Evolutionary conservation across 2,113 vertebrate genomes (phyloP).

Genomic region (Neolamprologus sp.): DNA sequence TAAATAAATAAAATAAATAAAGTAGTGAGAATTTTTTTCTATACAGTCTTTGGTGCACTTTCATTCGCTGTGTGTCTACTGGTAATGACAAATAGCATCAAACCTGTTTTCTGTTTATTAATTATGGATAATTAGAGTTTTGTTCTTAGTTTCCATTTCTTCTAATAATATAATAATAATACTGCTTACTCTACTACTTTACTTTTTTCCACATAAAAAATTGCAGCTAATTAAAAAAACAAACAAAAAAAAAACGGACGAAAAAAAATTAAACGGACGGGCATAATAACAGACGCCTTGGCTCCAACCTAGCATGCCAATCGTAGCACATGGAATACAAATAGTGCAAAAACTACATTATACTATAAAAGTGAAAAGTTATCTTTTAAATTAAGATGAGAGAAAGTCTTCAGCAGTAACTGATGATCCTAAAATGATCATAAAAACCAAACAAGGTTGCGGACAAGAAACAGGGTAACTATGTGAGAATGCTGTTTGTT

Average conservation of each 20-base stretch:
- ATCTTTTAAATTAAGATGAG: accelerated
- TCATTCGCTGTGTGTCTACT: not conserved
- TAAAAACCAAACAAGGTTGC: not conserved
- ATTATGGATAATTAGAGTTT: not conserved
- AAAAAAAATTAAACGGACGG: accelerated
- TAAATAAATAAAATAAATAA: accelerated
- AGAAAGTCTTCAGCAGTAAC: not conserved
- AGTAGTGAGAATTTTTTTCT: not conserved
- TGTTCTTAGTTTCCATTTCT: not conserved
- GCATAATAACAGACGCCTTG: accelerated
- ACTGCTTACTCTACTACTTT: accelerated
- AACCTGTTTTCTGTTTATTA: not conserved
- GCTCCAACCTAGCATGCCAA: not conserved
- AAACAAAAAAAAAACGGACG: accelerated
- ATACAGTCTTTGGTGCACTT: not conserved
- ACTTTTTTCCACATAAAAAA: not conserved
- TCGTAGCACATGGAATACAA: not conserved
- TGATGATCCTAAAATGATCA: not conserved
- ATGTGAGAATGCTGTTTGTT: too few species aligned
- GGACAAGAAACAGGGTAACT: too few species aligned
- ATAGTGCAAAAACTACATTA: not conserved
- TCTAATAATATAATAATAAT: not conserved
- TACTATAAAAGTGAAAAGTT: not conserved
- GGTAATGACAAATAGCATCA: not conserved
- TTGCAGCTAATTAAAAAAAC: not conserved